Evolutionary conservation across 92 coral and sea anemone species (phyloP).

Genomic region (Parazoanthus swiftii): DNA sequence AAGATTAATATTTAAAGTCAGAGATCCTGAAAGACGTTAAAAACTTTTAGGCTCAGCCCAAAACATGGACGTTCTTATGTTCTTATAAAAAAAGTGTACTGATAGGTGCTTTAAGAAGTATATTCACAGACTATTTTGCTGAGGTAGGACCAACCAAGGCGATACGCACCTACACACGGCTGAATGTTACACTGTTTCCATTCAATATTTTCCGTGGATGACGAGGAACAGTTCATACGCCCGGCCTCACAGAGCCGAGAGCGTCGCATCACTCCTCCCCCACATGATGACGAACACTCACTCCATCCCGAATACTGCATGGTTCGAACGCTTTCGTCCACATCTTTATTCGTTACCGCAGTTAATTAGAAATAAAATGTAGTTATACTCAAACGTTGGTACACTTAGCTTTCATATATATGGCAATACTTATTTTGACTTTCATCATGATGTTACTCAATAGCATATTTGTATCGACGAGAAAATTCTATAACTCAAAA

Average conservation of each 20-base stretch:
- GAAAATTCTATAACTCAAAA: too few relatives aligned
- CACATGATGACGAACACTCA: conserved; percentile 14
- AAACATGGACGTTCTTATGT: too few relatives aligned
- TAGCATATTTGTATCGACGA: too few relatives aligned
- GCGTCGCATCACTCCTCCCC: conserved; percentile 1
- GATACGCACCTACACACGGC: conserved; percentile 9
- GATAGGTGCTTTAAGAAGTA: too few relatives aligned
- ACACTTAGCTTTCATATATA: background rate
- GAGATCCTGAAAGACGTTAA: too few relatives aligned
- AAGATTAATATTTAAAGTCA: too few relatives aligned
- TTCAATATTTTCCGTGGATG: background rate
- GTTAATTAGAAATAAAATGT: background rate
- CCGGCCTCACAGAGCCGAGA: conserved; percentile 1
- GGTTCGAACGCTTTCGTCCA: background rate
- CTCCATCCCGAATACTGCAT: conserved; percentile 29
- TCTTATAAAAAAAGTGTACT: too few relatives aligned
- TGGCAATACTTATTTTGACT: background rate
- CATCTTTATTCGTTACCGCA: background rate
- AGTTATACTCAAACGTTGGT: background rate
- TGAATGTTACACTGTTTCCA: conserved; percentile 15
- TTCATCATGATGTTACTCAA: too few relatives aligned
- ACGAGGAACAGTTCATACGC: background rate
- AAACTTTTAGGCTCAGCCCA: too few relatives aligned
- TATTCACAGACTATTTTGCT: too few relatives aligned
- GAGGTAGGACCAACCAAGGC: too few relatives aligned